Conservation (phyloP, 2,113 vertebrate species). For the Pelusios castaneus region DNA sequence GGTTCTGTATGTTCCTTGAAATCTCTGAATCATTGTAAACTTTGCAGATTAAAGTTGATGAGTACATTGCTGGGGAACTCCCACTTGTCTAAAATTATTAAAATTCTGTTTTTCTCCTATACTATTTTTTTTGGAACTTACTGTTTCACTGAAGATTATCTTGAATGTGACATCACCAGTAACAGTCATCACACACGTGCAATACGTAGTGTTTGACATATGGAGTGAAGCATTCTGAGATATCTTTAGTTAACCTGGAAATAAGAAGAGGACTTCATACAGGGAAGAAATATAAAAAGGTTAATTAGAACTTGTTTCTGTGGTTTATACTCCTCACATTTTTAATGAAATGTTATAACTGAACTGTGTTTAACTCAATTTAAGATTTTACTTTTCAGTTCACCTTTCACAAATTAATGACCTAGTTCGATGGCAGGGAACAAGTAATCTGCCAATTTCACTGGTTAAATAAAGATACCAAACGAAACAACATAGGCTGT, state of each 20-base stretch:
- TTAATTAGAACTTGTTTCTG: neutral
- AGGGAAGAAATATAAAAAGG: neutral
- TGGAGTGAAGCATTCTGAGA: neutral
- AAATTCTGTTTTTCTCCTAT: neutral
- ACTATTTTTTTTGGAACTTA: neutral
- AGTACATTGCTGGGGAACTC: neutral
- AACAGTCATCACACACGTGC: neutral
- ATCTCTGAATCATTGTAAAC: neutral
- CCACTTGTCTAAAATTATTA: neutral
- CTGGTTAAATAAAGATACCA: constrained; percentile 22
- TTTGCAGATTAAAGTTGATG: neutral
- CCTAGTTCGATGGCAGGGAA: neutral
- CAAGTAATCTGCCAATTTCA: neutral
- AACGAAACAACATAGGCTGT: neutral
- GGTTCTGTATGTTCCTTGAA: neutral
- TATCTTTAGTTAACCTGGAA: neutral
- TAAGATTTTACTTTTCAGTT: constrained; percentile 24
- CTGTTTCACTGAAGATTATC: neutral
- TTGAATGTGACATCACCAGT: neutral
- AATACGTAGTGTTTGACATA: neutral
- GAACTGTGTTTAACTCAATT: constrained; percentile 1
- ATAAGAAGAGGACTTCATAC: neutral
- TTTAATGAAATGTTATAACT: neutral
- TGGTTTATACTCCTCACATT: neutral
- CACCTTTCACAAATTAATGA: constrained; percentile 54